Evolutionary conservation across 2,797 vertebrate species (phyloP), one percentile per base, ranked within the genome.

Genomic region (Microtus californicus): DNA sequence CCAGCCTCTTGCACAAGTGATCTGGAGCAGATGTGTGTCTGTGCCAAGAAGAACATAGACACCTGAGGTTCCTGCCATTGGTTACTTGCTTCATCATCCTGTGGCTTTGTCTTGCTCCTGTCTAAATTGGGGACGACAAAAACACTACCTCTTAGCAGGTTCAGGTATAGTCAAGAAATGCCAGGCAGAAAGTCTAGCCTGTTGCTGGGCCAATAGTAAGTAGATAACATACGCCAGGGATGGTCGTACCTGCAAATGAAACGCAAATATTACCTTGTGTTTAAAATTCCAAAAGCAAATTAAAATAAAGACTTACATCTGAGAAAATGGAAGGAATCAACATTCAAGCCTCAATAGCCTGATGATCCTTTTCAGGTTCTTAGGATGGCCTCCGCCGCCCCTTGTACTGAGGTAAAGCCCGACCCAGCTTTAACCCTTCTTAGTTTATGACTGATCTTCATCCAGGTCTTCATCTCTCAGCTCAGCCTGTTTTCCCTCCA

Each of bases 21-120:
- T 23, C 48, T 43, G 31, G 37, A 37, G 9, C 7, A 0, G 19
- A 19, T 4, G 2, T 21, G 51, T 43, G 51, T 23, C 86, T 17
- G 19, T 29, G n/a, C 10, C 31, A 21, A 45, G 27, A 74, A 59
- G 71, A 51, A 25, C 48, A 1, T 6, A n/a, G 76, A n/a, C 15
- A 43, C 40, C 80, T 19, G 6, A 59, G 79, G 61, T 67, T 67
- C 45, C 9, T 13, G 21, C 34, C 81, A 1, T 14, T 61, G 54
- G 2, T 19, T 19, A 81, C 27, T 4, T 48, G 29, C 21, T 37
- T 37, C 10, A 13, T 23, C 1, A 1, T 73, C 37, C 67, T n/a
- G 48, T 12, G 23, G 2, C 81, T 65, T 93, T 78, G 5, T 51
- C 63, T 76, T 69, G 54, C 15, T 61, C 17, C 21, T 73, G 76